A percentile compares a stretch with the other conserved stretches of the same genome.
These are phyloP conservation scores for Hafferia zeledoni DNA, from an alignment of 2,797 vertebrate species.

Conservation along the genomic window DNA sequence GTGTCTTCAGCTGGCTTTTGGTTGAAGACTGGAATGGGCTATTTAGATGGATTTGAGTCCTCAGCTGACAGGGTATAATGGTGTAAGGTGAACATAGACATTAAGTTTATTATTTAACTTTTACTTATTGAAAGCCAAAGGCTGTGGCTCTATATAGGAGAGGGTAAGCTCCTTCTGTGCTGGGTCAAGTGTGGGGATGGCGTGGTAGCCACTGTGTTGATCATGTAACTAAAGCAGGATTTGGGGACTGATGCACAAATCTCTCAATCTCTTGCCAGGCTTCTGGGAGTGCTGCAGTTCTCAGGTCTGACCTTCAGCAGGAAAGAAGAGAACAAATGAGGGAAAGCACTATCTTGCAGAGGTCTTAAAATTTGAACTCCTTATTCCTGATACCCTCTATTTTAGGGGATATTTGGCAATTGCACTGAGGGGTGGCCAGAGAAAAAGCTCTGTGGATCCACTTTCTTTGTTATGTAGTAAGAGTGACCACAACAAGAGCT, in stretches of 20 bases:
- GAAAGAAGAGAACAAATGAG: not conserved
- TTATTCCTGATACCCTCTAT: not conserved
- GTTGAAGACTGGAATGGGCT: not conserved
- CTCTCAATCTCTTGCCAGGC: not conserved
- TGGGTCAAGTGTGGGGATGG: not conserved
- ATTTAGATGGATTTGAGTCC: not conserved
- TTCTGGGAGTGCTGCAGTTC: not conserved
- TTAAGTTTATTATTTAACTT: not conserved
- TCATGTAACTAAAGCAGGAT: not conserved
- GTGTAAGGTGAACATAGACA: not conserved
- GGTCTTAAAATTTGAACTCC: not conserved
- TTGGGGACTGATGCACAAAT: not conserved
- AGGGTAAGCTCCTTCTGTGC: not conserved
- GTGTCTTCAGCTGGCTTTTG: not conserved
- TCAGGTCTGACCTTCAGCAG: not conserved
- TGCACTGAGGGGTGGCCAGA: not conserved
- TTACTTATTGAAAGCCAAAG: not conserved
- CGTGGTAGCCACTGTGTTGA: rapidly evolving
- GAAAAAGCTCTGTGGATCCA: not conserved
- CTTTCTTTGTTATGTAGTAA: not conserved
- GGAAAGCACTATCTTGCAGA: not conserved
- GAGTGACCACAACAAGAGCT: not conserved
- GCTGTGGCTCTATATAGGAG: not conserved
- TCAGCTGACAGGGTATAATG: not conserved
- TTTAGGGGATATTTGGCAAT: not conserved